Conservation (phyloP, 2,888 invertebrate genomes). For the Orthosia cruda region DNA sequence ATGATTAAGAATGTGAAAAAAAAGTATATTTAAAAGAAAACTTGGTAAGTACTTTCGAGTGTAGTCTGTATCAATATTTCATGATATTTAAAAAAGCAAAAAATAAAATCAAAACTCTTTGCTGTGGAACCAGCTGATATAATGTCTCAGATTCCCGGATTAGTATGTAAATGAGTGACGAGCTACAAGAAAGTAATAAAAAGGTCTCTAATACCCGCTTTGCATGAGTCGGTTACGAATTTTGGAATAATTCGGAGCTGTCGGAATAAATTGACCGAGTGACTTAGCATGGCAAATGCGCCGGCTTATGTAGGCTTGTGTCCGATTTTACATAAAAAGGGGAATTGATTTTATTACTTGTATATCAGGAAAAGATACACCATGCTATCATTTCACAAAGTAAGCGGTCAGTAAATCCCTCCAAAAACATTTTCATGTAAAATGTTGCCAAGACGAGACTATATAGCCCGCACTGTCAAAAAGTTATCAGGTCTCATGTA, state of each 20-base stretch:
- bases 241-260: slow-evolving; percentile 52
- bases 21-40: too few species aligned
- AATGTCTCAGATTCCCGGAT: slow-evolving; percentile 50
- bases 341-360: slow-evolving; percentile 20
- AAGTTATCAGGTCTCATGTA: too few species aligned
- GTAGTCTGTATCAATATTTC: neutral
- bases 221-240: slow-evolving; percentile 57
- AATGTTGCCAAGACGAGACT: too few species aligned
- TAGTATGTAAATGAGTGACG: slow-evolving; percentile 62
- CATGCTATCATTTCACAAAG: too few species aligned
- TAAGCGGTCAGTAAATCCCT: too few species aligned
- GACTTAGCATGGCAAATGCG: slow-evolving; percentile 60
- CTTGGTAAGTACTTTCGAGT: too few species aligned
- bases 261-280: slow-evolving; percentile 61
- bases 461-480: too few species aligned
- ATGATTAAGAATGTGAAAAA: too few species aligned
- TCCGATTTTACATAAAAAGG: slow-evolving; percentile 23
- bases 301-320: slow-evolving; percentile 35
- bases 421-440: too few species aligned
- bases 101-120: slow-evolving; percentile 14
- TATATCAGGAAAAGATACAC: too few species aligned
- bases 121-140: slow-evolving; percentile 52
- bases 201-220: too few species aligned
- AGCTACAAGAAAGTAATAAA: slow-evolving; percentile 60
- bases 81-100: slow-evolving; percentile 1